A percentile compares a stretch with the other conserved stretches of the same genome.
phyloP scores from a whole-genome alignment of 2,888 invertebrate genomes.

The Thumatha senex region DNA sequence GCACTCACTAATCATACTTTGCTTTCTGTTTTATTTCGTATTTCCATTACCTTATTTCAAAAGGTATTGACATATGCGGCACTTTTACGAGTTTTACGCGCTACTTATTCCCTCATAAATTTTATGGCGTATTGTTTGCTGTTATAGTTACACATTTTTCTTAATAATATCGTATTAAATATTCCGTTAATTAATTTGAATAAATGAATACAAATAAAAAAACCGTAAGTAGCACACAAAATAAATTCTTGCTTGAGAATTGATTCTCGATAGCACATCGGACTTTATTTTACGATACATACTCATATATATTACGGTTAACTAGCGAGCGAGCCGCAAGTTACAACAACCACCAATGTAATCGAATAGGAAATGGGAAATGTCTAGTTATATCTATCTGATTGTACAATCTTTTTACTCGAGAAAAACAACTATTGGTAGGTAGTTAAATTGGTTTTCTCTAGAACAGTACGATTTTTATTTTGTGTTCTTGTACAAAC shows the following conservation, averaged over 20 bases:
- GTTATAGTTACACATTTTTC: not conserved
- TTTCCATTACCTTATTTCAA: slow-evolving; percentile 83
- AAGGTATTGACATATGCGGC: slow-evolving; percentile 82
- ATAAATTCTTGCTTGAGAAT: too few relatives aligned
- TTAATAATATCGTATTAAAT: too few relatives aligned
- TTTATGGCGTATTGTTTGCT: slow-evolving; percentile 65
- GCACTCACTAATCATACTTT: slow-evolving; percentile 82
- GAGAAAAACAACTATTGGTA: slow-evolving; percentile 9
- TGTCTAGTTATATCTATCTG: slow-evolving; percentile 49
- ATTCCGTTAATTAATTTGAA: too few relatives aligned
- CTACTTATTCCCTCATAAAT: slow-evolving; percentile 64
- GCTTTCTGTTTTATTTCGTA: slow-evolving; percentile 83
- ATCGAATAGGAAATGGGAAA: slow-evolving; percentile 55
- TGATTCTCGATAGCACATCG: too few relatives aligned
- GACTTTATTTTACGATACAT: too few relatives aligned
- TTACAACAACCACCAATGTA: slow-evolving; percentile 45
- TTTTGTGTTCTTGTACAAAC: not conserved
- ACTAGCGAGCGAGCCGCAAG: slow-evolving; percentile 24
- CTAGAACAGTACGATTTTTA: not conserved
- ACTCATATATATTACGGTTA: not conserved
- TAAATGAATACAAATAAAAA: too few relatives aligned
- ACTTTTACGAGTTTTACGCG: slow-evolving; percentile 78
- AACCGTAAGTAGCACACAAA: too few relatives aligned
- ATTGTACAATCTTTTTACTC: slow-evolving; percentile 32
- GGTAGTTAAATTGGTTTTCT: not conserved